A percentile compares a stretch with the other conserved stretches of the same genome.
Conservation (phyloP, 2,113 vertebrate genomes). For the Neogale vison region DNA sequence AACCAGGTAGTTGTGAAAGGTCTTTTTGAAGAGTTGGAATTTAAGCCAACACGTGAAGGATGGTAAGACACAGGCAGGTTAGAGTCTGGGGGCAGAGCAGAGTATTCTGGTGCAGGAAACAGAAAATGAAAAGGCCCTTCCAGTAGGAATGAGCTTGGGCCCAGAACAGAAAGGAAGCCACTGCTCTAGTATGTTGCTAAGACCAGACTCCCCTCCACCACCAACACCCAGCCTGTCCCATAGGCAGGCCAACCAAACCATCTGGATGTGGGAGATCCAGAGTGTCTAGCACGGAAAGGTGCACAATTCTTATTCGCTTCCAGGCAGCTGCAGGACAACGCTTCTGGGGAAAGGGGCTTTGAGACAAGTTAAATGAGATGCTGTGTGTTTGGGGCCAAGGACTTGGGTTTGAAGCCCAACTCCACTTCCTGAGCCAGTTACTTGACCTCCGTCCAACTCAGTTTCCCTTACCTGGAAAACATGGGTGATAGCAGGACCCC, state of each 20-base stretch:
- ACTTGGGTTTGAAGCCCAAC: too few relatives aligned
- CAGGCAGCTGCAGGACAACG: accelerated
- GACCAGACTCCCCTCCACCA: not conserved
- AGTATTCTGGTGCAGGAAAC: not conserved
- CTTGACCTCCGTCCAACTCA: not conserved
- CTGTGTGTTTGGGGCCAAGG: not conserved
- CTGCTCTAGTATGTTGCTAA: too few relatives aligned
- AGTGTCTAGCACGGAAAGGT: not conserved
- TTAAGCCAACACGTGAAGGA: not conserved
- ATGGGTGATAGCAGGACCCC: too few relatives aligned
- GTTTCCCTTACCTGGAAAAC: not conserved
- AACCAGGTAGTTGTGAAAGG: not conserved
- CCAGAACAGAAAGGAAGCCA: not conserved
- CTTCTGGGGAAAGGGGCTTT: not conserved
- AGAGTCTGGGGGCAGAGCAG: not conserved
- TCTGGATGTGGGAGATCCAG: accelerated
- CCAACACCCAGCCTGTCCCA: not conserved
- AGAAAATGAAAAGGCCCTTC: not conserved
- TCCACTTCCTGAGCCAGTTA: not conserved
- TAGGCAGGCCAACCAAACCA: not conserved
- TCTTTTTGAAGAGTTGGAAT: not conserved
- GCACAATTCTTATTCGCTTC: not conserved
- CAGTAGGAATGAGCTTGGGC: not conserved
- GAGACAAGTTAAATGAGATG: not conserved
- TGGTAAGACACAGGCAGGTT: not conserved